A percentile compares a stretch with the other conserved stretches of the same genome.
Evolutionary conservation across 1,140 invertebrate genomes (phyloP).

Genomic region (Teleopsis dalmanni): DNA sequence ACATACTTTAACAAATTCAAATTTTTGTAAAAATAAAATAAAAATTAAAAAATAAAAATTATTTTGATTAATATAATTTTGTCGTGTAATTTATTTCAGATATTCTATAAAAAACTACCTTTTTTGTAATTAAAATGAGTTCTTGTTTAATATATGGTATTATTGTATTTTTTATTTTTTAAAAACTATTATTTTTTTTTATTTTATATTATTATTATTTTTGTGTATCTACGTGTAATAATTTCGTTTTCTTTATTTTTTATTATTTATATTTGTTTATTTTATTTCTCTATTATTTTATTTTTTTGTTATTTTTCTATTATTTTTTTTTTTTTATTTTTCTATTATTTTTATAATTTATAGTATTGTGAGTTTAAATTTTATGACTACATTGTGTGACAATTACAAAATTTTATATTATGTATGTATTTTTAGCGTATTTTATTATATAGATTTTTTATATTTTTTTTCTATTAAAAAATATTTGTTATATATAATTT

Average conservation of each 20-base stretch:
- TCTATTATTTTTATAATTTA: too few relatives aligned
- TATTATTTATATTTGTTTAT: neutral
- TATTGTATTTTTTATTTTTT: neutral
- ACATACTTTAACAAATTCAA: too few relatives aligned
- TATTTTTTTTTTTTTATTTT: neutral
- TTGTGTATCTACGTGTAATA: constrained; percentile 2
- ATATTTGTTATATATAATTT: neutral
- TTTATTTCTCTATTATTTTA: neutral
- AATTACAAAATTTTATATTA: too few relatives aligned
- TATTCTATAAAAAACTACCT: too few relatives aligned
- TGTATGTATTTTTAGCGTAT: neutral
- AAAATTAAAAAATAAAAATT: too few relatives aligned
- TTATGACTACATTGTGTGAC: too few relatives aligned
- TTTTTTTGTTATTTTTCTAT: neutral
- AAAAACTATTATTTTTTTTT: neutral
- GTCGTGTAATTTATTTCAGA: too few relatives aligned
- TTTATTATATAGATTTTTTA: neutral
- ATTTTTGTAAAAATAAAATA: too few relatives aligned
- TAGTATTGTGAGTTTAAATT: too few relatives aligned
- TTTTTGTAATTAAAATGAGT: too few relatives aligned
- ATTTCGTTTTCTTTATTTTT: neutral
- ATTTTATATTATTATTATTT: neutral
- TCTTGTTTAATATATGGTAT: too few relatives aligned
- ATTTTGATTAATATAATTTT: too few relatives aligned
- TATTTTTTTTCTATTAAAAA: neutral